A percentile compares a stretch with the other conserved stretches of the same genome.
These are phyloP conservation scores for Setipinna tenuifilis DNA, from an alignment of 2,797 vertebrate genomes.

Conservation along the genomic window DNA sequence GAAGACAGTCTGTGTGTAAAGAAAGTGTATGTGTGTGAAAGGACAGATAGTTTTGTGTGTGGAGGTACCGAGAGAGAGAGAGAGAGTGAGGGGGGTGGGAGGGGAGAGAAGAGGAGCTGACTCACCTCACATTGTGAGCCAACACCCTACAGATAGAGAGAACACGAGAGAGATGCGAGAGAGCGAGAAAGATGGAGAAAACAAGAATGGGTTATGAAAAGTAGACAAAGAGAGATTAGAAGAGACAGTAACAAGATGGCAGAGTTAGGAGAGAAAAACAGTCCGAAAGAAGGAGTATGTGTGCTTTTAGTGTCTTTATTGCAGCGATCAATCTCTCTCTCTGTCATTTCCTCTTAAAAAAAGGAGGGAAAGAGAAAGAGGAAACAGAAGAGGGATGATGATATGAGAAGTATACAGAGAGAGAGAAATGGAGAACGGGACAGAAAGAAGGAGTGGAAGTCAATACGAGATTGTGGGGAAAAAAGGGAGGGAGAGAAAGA, in stretches of 20 bases:
- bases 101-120: slow-evolving; percentile 48
- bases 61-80: slow-evolving; percentile 32
- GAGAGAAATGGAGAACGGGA: not conserved
- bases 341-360: not conserved
- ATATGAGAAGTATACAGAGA: not conserved
- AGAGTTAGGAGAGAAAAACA: too few species aligned
- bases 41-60: too few species aligned
- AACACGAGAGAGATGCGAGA: not conserved
- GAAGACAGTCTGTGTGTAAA: too few species aligned
- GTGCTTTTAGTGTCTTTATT: too few species aligned
- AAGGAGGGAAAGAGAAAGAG: not conserved
- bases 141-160: slow-evolving; percentile 25
- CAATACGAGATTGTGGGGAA: not conserved
- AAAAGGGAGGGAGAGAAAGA: not conserved
- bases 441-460: not conserved
- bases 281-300: too few species aligned
- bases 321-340: too few species aligned
- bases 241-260: too few species aligned
- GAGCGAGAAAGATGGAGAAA: not conserved
- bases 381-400: not conserved
- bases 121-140: slow-evolving; percentile 36
- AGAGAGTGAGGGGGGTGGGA: slow-evolving; percentile 36
- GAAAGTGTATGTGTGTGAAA: too few species aligned
- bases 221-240: too few species aligned
- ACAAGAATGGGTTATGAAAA: not conserved